Evolutionary conservation across 2,797 vertebrate genomes (phyloP).

Genomic region (Pelodytes ibericus): DNA sequence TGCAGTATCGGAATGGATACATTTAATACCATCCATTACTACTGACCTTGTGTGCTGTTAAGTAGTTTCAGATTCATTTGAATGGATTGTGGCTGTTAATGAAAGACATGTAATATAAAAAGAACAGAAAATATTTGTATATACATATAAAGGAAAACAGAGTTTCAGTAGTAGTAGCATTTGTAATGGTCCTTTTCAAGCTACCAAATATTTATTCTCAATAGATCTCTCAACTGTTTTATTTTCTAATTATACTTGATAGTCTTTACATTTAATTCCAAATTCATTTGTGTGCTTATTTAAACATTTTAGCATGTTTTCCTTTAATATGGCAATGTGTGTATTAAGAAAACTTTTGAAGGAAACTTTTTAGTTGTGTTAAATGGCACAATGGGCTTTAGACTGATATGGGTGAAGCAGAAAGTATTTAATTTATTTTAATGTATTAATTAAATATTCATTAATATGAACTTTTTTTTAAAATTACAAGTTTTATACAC

Average conservation of each 20-base stretch:
- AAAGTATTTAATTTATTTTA: too few species aligned
- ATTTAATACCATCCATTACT: conserved; percentile 21
- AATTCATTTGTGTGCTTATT: neutral
- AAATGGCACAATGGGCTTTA: too few species aligned
- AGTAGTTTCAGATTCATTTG: conserved; percentile 6
- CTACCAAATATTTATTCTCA: neutral
- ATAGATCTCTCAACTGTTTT: neutral
- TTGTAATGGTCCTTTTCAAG: neutral
- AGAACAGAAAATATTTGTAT: neutral
- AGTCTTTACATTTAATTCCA: neutral
- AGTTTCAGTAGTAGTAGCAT: conserved; percentile 3
- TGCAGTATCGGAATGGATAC: neutral
- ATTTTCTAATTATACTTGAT: neutral
- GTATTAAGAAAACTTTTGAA: too few species aligned
- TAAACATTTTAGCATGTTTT: too few species aligned
- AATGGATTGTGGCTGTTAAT: neutral
- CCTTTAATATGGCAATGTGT: too few species aligned
- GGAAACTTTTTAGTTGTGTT: too few species aligned
- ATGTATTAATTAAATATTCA: too few species aligned
- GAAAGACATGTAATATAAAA: neutral
- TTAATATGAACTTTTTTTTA: too few species aligned
- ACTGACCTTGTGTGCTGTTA: conserved; percentile 3
- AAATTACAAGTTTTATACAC: too few species aligned
- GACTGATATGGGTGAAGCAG: too few species aligned
- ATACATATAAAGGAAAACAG: conserved; percentile 12